phyloP scores from a whole-genome alignment of 2,797 vertebrate species.

The Acanthis flammea region DNA sequence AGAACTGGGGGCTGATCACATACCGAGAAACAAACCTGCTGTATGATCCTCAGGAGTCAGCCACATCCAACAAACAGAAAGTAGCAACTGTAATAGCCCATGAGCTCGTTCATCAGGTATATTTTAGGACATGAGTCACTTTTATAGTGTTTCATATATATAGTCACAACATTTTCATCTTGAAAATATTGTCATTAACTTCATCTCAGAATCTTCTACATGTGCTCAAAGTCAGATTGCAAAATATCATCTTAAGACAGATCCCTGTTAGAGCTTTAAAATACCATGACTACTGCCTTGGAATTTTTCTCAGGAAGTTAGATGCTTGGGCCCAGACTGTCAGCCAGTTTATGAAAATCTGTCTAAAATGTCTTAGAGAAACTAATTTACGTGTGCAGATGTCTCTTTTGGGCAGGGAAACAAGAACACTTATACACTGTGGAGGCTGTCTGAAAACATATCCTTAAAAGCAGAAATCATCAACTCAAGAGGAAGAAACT shows the following conservation, averaged over 20 bases:
- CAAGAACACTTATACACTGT: not conserved
- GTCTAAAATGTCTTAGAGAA: not conserved
- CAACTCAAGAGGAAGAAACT: conserved; percentile 9
- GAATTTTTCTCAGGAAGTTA: not conserved
- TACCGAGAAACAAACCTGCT: conserved; percentile 94
- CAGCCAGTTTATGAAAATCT: not conserved
- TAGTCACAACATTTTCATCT: not conserved
- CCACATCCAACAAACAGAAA: conserved; percentile 87
- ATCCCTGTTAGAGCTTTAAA: not conserved
- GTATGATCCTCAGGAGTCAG: conserved; percentile 84
- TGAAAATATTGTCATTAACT: not conserved
- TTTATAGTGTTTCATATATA: not conserved
- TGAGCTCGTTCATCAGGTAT: conserved; percentile 96
- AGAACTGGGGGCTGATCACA: conserved; percentile 97
- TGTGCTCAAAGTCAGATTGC: not conserved
- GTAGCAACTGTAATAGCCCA: conserved; percentile 91
- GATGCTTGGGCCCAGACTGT: not conserved
- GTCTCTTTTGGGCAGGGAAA: conserved; percentile 25
- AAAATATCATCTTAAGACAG: not conserved
- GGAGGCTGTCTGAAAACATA: conserved; percentile 21
- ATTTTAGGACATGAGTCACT: not conserved
- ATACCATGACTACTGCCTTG: not conserved
- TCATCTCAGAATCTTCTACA: not conserved
- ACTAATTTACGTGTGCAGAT: conserved; percentile 32
- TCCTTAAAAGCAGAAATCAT: conserved; percentile 3